Base-by-base conservation (phyloP, 1,140 invertebrate genomes). In the Trypoxylus dichotomus region DNA sequence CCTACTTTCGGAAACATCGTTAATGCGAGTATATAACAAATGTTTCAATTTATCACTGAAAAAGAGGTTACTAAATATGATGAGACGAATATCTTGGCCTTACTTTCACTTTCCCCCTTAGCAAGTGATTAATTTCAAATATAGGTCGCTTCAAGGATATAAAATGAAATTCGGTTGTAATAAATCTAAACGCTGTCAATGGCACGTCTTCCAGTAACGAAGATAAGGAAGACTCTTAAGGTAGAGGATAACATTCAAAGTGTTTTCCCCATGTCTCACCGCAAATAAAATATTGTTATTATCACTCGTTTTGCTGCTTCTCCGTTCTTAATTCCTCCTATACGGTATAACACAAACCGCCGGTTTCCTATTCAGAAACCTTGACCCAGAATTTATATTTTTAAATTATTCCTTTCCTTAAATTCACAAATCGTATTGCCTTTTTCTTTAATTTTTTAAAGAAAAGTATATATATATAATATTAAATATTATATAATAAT, bases 201-300 rank as follows among this genome's bases (percentile, higher is more conserved):
- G 0, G 10, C 60, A 29, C 24, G 6, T 68, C n/a, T 21, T 27
- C 3, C n/a, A 19, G n/a, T 25, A 68, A 68, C 24, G 3, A 2
- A 21, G 21, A 21, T 68, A 27, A 27, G 21, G 8, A 60, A 60
- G 58, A 21, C 8, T 15, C 8, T 60, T 3, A 68, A 25, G 60
- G 60, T 68, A 68, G 15, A 27, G 60, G 24, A 68, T 27, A 27
- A 68, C 25, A 68, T 24, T 2, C 58, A n/a, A 68, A 19, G 21
- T 68, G 21, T 6, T 68, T 29, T 19, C 13, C 60, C 24, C 21
- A 27, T 68, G 24, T 10, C 60, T 3, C 60, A 68, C 8, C 7
- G 8, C 8, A 68, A 68, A 68, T 68, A 68, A 68, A 68, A 68
- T 68, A 68, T 68, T 60, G 58, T 60, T 68, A 68, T 68, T 54